phyloP scores from a whole-genome alignment of 2,888 invertebrate species.

The Lepeophtheirus nordmannii region DNA sequence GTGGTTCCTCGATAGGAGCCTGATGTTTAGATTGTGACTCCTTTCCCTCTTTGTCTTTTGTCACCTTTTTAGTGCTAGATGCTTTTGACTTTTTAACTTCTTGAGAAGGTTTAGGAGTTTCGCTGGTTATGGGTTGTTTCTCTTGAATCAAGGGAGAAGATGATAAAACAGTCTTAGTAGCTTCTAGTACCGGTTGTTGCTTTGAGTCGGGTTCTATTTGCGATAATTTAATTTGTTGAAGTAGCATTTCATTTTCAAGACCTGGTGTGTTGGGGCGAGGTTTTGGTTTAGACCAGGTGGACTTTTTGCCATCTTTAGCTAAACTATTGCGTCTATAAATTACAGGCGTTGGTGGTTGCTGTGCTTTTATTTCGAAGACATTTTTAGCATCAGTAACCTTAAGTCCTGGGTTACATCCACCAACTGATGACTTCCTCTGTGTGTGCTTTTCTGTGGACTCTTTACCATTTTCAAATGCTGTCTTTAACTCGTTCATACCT shows the following conservation, averaged over 20 bases:
- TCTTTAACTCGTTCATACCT: slow-evolving; percentile 21
- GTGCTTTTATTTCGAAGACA: slow-evolving; percentile 23
- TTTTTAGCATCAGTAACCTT: slow-evolving; percentile 24
- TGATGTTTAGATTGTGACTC: neutral
- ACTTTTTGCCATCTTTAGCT: neutral
- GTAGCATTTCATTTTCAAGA: neutral
- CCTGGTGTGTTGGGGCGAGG: neutral
- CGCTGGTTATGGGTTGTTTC: neutral
- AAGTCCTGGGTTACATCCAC: slow-evolving; percentile 21
- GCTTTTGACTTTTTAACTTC: too few relatives aligned
- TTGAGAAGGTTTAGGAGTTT: neutral
- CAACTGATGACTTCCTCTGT: neutral
- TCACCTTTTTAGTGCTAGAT: slow-evolving; percentile 1
- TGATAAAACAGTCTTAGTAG: slow-evolving; percentile 16
- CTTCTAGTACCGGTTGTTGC: neutral
- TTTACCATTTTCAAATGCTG: slow-evolving; percentile 15
- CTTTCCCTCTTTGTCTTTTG: slow-evolving; percentile 25
- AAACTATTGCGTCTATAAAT: slow-evolving; percentile 16
- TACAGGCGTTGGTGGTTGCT: slow-evolving; percentile 18
- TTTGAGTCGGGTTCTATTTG: too few relatives aligned
- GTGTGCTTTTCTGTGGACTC: neutral
- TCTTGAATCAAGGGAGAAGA: neutral
- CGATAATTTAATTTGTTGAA: neutral
- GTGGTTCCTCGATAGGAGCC: neutral
- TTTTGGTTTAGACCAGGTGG: neutral